phyloP scores from a whole-genome alignment of 2,888 invertebrate species.

The Spatulosminthurus flaviceps region DNA sequence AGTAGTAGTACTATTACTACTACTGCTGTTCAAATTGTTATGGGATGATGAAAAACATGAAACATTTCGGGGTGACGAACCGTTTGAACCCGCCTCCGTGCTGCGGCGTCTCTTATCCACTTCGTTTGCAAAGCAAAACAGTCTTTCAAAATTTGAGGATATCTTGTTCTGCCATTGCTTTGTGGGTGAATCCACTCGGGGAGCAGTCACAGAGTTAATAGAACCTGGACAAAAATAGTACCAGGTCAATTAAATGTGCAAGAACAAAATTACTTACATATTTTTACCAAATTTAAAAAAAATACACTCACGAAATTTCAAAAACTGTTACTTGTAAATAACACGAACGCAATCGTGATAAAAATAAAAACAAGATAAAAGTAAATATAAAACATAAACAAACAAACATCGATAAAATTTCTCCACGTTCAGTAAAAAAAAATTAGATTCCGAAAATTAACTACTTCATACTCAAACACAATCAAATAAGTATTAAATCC shows the following conservation, averaged over 20 bases:
- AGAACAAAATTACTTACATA: neutral
- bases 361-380: too few relatives aligned
- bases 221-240: constrained; percentile 27
- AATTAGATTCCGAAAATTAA: too few relatives aligned
- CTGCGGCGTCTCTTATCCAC: constrained; percentile 86
- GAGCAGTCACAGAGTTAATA: constrained; percentile 36
- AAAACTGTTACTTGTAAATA: too few relatives aligned
- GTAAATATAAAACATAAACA: too few relatives aligned
- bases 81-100: constrained; percentile 71
- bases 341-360: too few relatives aligned
- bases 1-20: constrained; percentile 20
- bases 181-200: constrained; percentile 60
- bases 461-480: too few relatives aligned
- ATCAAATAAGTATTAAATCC: too few relatives aligned
- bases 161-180: constrained; percentile 88
- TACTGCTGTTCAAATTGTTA: constrained; percentile 7
- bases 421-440: too few relatives aligned
- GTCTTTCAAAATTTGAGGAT: constrained; percentile 90
- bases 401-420: too few relatives aligned
- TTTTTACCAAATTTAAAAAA: constrained; percentile 16
- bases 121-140: constrained; percentile 92
- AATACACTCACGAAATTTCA: neutral
- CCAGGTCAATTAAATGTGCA: constrained; percentile 2
- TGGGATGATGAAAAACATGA: constrained; percentile 13
- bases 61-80: constrained; percentile 52